Evolutionary conservation across 2,113 vertebrate genomes (phyloP).

Genomic region (Excalfactoria chinensis): DNA sequence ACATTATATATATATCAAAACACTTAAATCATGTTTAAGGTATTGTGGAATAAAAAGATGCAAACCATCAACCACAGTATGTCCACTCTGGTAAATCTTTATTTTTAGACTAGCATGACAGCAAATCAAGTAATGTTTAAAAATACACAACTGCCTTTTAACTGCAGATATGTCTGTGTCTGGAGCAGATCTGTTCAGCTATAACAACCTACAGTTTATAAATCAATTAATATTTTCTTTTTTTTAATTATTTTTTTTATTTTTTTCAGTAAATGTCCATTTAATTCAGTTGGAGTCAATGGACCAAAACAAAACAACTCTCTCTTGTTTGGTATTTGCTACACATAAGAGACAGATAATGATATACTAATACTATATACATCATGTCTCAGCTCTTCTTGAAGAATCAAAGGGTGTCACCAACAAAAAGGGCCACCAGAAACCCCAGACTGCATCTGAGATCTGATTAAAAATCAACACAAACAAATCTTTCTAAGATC

Average conservation of each 20-base stretch:
- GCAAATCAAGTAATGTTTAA: slow-evolving; percentile 49
- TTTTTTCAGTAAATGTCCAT: background rate
- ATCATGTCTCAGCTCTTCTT: background rate
- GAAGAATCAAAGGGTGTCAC: background rate
- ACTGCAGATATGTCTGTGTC: background rate
- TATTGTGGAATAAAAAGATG: slow-evolving; percentile 20
- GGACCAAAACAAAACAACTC: background rate
- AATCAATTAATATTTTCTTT: background rate
- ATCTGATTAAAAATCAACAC: background rate
- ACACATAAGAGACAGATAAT: background rate
- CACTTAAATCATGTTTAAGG: background rate
- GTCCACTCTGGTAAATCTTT: slow-evolving; percentile 39
- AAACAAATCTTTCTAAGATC: background rate
- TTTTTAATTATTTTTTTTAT: background rate
- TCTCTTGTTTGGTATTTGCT: background rate
- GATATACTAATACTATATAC: background rate
- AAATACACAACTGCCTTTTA: slow-evolving; percentile 54
- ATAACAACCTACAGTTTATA: background rate
- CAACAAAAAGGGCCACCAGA: background rate
- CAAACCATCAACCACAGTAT: background rate
- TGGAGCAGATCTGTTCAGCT: background rate
- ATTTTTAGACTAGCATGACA: slow-evolving; percentile 45
- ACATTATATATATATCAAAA: background rate
- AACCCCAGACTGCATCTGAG: background rate
- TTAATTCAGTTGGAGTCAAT: background rate